Conservation (phyloP, 2,888 invertebrate species). For the Saturnia japonica region DNA sequence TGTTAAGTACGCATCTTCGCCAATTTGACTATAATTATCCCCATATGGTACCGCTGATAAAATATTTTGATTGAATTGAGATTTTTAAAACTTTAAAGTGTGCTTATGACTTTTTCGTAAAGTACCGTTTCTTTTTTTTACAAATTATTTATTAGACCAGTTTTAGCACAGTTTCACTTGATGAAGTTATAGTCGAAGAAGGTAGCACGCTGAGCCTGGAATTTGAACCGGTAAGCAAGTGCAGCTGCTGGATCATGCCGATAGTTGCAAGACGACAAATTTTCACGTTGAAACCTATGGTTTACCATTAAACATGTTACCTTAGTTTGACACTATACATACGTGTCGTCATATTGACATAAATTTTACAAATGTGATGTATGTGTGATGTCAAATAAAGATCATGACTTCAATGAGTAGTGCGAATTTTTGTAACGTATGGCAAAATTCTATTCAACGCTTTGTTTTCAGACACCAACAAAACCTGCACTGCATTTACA, state of each 20-base stretch:
- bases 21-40: slow-evolving; percentile 75
- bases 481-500: no score
- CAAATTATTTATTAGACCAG: slow-evolving; percentile 28
- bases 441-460: no score
- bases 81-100: slow-evolving; percentile 37
- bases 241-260: not conserved
- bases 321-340: no score
- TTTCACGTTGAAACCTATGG: not conserved
- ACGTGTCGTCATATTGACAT: not conserved
- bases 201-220: not conserved
- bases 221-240: not conserved
- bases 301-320: no score
- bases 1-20: slow-evolving; percentile 54
- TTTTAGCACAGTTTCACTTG: not conserved
- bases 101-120: not conserved
- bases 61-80: slow-evolving; percentile 62
- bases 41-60: slow-evolving; percentile 53
- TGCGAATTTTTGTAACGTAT: no score
- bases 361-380: not conserved
- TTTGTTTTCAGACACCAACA: no score
- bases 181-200: not conserved
- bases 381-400: no score
- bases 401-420: no score
- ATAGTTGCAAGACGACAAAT: not conserved
- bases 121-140: not conserved